These are phyloP conservation scores for Rissa tridactyla DNA, from an alignment of 2,113 vertebrate species.

Conservation along the genomic window DNA sequence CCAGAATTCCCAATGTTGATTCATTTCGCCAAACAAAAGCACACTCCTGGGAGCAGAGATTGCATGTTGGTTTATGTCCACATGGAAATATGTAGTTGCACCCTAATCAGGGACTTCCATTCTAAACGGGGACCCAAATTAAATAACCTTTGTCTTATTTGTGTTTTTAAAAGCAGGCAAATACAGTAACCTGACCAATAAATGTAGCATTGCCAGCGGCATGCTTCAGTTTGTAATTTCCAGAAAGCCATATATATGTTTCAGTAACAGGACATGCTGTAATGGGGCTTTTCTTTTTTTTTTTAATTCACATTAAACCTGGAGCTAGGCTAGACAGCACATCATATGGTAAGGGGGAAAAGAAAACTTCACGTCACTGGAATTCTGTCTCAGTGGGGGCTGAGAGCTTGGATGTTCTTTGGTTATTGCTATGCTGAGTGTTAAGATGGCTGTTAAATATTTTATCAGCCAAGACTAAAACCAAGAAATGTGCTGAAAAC, in stretches of 20 bases:
- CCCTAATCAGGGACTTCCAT: background rate
- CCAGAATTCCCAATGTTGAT: background rate
- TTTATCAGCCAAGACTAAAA: slow-evolving; percentile 47
- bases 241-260: background rate
- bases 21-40: background rate
- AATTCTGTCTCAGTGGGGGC: background rate
- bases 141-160: background rate
- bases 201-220: background rate
- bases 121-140: background rate
- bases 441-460: slow-evolving; percentile 63
- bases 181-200: background rate
- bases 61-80: background rate
- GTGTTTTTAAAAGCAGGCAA: background rate
- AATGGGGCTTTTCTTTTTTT: background rate
- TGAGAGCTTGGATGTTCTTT: background rate
- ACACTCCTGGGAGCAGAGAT: background rate
- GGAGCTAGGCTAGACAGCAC: background rate
- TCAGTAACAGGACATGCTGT: background rate
- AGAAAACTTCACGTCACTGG: slow-evolving; percentile 6
- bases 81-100: rapidly evolving
- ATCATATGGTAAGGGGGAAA: background rate
- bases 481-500: slow-evolving; percentile 14
- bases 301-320: background rate
- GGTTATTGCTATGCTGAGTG: slow-evolving; percentile 26
- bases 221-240: background rate